Conservation (phyloP, 2,113 vertebrate genomes). For the Phyllostomus hastatus region DNA sequence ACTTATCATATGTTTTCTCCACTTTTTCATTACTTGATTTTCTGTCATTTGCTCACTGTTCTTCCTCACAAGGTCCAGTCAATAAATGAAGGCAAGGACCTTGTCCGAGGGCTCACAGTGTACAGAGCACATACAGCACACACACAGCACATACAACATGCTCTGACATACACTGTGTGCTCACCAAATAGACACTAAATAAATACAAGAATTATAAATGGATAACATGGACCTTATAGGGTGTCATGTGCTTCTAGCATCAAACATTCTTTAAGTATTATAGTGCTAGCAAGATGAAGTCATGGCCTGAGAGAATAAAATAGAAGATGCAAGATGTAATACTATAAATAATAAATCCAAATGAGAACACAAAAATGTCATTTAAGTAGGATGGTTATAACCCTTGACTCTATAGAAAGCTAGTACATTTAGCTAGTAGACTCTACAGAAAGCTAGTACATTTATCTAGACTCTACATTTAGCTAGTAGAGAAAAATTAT, state of each 20-base stretch:
- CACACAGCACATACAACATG: not conserved
- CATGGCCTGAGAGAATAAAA: not conserved
- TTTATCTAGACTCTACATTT: not conserved
- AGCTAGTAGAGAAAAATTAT: not conserved
- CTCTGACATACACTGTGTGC: not conserved
- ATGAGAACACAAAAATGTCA: not conserved
- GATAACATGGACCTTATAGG: fast-evolving
- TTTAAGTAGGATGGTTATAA: not conserved
- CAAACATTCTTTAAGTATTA: not conserved
- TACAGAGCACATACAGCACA: not conserved
- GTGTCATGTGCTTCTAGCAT: not conserved
- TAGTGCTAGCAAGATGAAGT: not conserved
- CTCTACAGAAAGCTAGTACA: too few relatives aligned
- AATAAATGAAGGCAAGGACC: not conserved
- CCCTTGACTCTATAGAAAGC: not conserved
- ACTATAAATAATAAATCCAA: not conserved
- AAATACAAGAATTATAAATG: not conserved
- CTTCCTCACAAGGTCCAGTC: not conserved
- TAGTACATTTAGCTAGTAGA: not conserved
- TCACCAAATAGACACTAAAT: not conserved
- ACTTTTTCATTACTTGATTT: not conserved
- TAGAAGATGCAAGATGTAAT: not conserved
- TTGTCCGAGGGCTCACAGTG: not conserved
- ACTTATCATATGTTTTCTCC: not conserved
- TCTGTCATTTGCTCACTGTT: not conserved